Evolutionary conservation across 2,888 invertebrate species (phyloP).

Genomic region (Lobophora halterata): DNA sequence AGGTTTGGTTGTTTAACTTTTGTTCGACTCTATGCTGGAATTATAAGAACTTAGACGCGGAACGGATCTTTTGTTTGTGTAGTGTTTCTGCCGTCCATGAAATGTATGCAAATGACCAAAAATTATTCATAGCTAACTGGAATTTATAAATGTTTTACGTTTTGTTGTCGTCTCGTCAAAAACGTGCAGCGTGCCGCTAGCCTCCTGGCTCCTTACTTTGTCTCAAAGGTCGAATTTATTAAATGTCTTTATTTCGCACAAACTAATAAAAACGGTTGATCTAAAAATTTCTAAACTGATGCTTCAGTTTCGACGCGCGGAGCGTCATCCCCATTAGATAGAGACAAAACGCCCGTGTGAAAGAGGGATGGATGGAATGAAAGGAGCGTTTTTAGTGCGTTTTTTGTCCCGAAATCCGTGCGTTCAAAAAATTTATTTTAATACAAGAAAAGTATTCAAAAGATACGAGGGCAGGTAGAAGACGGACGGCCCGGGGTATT

Average conservation of each 20-base stretch:
- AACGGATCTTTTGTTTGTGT: conserved; percentile 63
- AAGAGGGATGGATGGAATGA: conserved; percentile 47
- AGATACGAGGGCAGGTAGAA: conserved; percentile 77
- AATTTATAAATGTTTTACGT: conserved; percentile 65
- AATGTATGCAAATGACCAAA: conserved; percentile 69
- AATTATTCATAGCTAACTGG: conserved; percentile 72
- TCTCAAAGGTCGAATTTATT: conserved; percentile 28
- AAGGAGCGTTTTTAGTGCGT: conserved; percentile 72
- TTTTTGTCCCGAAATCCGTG: conserved; percentile 75
- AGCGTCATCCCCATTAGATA: conserved; percentile 59
- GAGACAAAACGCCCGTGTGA: conserved; percentile 37
- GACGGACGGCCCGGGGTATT: conserved; percentile 60
- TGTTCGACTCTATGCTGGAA: conserved; percentile 64
- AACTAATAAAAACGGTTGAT: conserved; percentile 41
- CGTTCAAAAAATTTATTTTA: conserved; percentile 77
- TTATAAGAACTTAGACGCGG: conserved; percentile 65
- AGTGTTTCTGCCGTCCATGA: conserved; percentile 55
- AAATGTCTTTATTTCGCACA: conserved; percentile 36
- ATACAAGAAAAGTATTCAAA: conserved; percentile 77
- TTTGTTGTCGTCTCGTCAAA: conserved; percentile 46
- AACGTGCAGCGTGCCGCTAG: conserved; percentile 34
- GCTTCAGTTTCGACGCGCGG: conserved; percentile 44
- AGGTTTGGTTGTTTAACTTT: conserved; percentile 73
- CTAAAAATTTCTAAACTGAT: conserved; percentile 57
- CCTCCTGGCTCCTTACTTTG: conserved; percentile 21